phyloP scores from a whole-genome alignment of 2,113 vertebrate genomes.

The Lonchura striata region DNA sequence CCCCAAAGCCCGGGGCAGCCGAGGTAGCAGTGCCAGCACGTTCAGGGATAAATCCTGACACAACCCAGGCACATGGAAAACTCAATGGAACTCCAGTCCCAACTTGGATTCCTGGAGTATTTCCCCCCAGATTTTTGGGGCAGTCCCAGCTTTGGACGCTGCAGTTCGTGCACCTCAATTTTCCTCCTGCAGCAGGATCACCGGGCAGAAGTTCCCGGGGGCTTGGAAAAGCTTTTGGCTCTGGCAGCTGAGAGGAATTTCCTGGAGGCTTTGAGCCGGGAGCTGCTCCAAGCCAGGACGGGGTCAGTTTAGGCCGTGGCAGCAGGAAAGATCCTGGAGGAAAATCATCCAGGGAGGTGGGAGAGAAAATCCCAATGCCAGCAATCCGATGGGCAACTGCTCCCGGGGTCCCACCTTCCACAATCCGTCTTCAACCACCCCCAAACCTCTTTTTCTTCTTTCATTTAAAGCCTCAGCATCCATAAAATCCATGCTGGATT shows the following conservation, averaged over 20 bases:
- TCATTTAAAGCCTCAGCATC: neutral
- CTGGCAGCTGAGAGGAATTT: neutral
- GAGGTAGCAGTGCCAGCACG: neutral
- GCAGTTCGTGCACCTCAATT: accelerated
- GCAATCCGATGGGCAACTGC: neutral
- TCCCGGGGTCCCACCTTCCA: accelerated
- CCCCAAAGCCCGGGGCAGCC: neutral
- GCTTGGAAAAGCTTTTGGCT: neutral
- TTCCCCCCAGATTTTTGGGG: neutral
- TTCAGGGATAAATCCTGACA: neutral
- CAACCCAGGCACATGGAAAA: neutral
- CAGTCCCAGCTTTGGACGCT: neutral
- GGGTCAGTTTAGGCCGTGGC: neutral
- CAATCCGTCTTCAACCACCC: neutral
- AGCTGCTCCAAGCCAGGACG: neutral
- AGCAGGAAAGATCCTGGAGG: neutral
- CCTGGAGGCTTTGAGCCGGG: neutral
- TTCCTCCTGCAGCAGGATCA: neutral
- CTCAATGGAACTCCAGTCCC: neutral
- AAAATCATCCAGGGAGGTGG: neutral
- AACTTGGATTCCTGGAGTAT: neutral
- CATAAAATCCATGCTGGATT: neutral
- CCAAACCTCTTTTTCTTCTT: neutral
- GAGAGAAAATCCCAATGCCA: neutral
- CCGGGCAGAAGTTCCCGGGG: neutral